Evolutionary conservation across 2,888 invertebrate species (phyloP).

Genomic region (Tridacna crocea): DNA sequence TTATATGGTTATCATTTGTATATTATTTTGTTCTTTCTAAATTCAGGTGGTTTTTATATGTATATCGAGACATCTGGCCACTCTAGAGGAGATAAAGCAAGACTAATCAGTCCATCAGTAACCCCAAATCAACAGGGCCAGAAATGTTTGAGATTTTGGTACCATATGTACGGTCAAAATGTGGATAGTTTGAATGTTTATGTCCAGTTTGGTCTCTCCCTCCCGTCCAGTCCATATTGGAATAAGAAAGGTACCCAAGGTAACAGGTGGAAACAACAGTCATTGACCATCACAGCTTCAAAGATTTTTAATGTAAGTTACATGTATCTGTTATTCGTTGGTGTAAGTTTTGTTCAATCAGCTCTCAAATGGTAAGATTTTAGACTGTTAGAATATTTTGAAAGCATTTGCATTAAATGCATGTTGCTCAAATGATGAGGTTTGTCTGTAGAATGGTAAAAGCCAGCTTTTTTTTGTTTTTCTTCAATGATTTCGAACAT

Average conservation of each 20-base stretch:
- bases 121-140: conserved; percentile 49
- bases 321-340: not conserved
- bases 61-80: conserved; percentile 76
- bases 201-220: conserved; percentile 63
- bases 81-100: conserved; percentile 67
- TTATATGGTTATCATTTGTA: not conserved
- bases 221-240: conserved; percentile 71
- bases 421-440: not conserved
- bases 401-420: not conserved
- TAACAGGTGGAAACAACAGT: conserved; percentile 72
- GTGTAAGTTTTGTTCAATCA: too few species aligned
- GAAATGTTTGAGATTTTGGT: conserved; percentile 78
- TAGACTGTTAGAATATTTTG: not conserved
- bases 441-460: not conserved
- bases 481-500: too few species aligned
- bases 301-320: conserved; percentile 72
- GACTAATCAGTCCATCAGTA: conserved; percentile 74
- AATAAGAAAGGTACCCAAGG: conserved; percentile 75
- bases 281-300: conserved; percentile 56
- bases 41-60: conserved; percentile 73
- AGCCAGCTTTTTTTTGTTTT: too few species aligned
- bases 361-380: too few species aligned
- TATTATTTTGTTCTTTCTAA: not conserved
- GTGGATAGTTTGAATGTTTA: conserved; percentile 72
- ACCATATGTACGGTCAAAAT: conserved; percentile 76